Evolutionary conservation across 1,140 invertebrate species (phyloP).

Genomic region (Drosophila pandora): DNA sequence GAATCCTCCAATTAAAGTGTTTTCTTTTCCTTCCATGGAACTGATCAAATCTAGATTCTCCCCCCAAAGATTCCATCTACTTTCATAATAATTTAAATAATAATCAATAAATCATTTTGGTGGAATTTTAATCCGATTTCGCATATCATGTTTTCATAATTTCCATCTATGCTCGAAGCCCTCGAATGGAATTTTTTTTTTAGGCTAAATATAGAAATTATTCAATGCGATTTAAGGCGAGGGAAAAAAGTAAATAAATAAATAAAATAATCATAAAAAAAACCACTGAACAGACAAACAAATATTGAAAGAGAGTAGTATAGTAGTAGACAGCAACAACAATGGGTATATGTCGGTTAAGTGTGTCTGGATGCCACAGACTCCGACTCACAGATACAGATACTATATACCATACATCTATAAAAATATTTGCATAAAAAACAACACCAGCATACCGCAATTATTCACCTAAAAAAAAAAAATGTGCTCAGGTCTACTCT

Average conservation of each 20-base stretch:
- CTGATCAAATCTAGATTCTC: neutral
- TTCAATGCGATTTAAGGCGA: conserved; percentile 60
- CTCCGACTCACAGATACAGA: conserved; percentile 24
- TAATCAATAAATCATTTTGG: neutral
- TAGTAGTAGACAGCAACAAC: conserved; percentile 34
- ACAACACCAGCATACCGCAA: conserved; percentile 54
- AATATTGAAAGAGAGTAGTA: conserved; percentile 53
- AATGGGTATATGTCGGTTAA: conserved; percentile 42
- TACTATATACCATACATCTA: conserved; percentile 9
- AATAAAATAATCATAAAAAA: conserved; percentile 45
- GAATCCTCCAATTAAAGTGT: neutral
- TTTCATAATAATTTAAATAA: neutral
- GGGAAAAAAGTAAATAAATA: conserved; percentile 24
- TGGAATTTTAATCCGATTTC: conserved; percentile 8
- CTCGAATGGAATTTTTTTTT: conserved; percentile 59
- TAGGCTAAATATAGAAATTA: conserved; percentile 79
- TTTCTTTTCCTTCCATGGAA: neutral
- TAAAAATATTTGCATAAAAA: conserved; percentile 69
- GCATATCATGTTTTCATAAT: conserved; percentile 66
- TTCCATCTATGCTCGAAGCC: conserved; percentile 42
- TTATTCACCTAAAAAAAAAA: conserved; percentile 64
- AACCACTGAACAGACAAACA: conserved; percentile 30
- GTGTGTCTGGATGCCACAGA: conserved; percentile 53
- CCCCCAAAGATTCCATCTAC: too few relatives aligned
- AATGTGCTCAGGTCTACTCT: conserved; percentile 57